Percentiles rank a stretch among this genome's conserved stretches.
Conservation (phyloP, 2,888 invertebrate species). For the Sturmia bella region DNA sequence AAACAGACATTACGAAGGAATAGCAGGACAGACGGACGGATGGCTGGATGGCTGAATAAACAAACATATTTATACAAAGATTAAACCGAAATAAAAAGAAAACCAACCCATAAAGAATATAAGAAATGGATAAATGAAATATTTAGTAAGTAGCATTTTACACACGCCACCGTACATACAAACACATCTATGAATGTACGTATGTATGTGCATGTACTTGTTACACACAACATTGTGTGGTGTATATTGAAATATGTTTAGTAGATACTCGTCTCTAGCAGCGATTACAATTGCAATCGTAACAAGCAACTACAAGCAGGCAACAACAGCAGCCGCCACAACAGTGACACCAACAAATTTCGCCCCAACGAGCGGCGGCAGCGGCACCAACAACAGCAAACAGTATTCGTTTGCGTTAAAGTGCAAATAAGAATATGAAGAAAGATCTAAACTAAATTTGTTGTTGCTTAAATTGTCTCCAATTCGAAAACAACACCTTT, state of each 20-base stretch:
- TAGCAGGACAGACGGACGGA: conserved; percentile 16
- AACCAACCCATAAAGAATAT: conserved; percentile 2
- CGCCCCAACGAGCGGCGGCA: conserved; percentile 42
- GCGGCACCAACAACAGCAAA: conserved; percentile 30
- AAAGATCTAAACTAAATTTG: conserved; percentile 29
- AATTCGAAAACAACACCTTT: conserved; percentile 43
- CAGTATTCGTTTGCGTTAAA: conserved; percentile 38
- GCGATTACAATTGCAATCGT: conserved; percentile 56
- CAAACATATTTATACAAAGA: conserved; percentile 39
- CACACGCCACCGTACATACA: conserved; percentile 22
- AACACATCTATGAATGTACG: no score
- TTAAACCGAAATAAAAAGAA: conserved; percentile 27
- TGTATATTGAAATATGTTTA: conserved; percentile 7
- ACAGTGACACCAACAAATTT: conserved; percentile 49
- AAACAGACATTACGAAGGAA: neutral
- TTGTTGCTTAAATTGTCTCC: conserved; percentile 42
- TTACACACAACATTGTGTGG: neutral
- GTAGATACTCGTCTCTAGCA: conserved; percentile 38
- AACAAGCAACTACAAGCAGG: conserved; percentile 53
- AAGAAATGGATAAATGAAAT: conserved; percentile 63
- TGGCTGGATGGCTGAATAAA: conserved; percentile 8
- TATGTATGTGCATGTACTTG: no score
- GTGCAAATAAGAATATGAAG: conserved; percentile 40
- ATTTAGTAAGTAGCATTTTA: conserved; percentile 54
- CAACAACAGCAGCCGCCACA: conserved; percentile 56